phyloP scores from a whole-genome alignment of 2,888 invertebrate genomes.

The Steinernema carpocapsae region DNA sequence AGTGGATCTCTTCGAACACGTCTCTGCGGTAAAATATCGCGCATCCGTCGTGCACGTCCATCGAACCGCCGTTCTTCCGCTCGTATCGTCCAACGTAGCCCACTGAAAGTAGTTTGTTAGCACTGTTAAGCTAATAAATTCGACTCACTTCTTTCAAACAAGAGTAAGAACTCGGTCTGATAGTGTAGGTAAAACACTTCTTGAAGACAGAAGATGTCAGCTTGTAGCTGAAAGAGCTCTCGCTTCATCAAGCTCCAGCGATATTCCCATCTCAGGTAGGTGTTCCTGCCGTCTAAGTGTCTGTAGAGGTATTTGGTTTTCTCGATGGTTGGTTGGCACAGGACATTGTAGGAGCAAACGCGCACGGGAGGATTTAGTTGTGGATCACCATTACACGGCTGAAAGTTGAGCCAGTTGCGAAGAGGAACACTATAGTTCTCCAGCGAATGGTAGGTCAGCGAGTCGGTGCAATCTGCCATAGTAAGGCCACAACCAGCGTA shows the following conservation, averaged over 20 bases:
- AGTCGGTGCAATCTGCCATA: no score
- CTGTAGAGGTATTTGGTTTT: slow-evolving; percentile 52
- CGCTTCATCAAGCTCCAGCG: slow-evolving; percentile 49
- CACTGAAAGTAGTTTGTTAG: slow-evolving; percentile 5
- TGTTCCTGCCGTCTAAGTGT: background rate
- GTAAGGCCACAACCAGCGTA: no score
- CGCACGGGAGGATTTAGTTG: no score
- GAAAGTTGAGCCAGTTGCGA: no score
- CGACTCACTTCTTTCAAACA: slow-evolving; percentile 14
- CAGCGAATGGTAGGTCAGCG: no score
- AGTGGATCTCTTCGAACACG: slow-evolving; percentile 77
- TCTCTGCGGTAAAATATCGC: slow-evolving; percentile 81
- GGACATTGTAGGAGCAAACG: slow-evolving; percentile 58
- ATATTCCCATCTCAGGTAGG: slow-evolving; percentile 50
- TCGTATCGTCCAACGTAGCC: slow-evolving; percentile 32
- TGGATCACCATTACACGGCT: no score
- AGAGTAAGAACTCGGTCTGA: slow-evolving; percentile 10
- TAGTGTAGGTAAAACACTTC: slow-evolving; percentile 57
- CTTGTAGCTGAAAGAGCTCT: slow-evolving; percentile 52
- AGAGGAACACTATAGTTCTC: no score
- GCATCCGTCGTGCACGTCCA: slow-evolving; percentile 80
- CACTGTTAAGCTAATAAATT: no score
- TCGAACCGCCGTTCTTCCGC: background rate
- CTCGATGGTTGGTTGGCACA: slow-evolving; percentile 54
- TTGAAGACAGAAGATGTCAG: slow-evolving; percentile 65